Conservation (phyloP, 2,888 invertebrate genomes). For the Hydrotaea cyrtoneurina region DNA sequence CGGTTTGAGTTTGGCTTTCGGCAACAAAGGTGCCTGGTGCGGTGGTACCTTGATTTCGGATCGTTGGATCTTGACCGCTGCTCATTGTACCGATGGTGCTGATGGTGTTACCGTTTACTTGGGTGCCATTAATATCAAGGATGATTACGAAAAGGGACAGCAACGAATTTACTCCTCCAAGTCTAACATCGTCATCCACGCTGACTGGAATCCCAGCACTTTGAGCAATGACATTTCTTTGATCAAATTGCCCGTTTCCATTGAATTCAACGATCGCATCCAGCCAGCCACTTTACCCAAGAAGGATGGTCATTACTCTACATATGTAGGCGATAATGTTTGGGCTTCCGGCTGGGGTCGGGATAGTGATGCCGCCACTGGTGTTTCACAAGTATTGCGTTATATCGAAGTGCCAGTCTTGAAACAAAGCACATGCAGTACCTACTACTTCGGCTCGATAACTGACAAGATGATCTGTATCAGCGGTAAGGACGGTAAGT, state of each 20-base stretch:
- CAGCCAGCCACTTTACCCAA: conserved; percentile 70
- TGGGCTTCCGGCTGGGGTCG: conserved; percentile 73
- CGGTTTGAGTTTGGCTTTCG: conserved; percentile 72
- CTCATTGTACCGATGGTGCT: conserved; percentile 76
- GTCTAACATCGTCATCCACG: conserved; percentile 69
- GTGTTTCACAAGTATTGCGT: conserved; percentile 70
- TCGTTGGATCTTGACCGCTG: conserved; percentile 77
- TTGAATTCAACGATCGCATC: conserved; percentile 70
- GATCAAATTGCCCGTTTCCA: conserved; percentile 69
- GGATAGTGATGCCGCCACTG: conserved; percentile 68
- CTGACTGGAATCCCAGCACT: conserved; percentile 62
- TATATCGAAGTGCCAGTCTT: conserved; percentile 72
- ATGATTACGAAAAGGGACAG: conserved; percentile 67
- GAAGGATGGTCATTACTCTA: conserved; percentile 60
- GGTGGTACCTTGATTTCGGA: conserved; percentile 77
- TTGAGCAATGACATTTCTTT: conserved; percentile 74
- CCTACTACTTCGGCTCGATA: conserved; percentile 67
- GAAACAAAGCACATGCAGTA: conserved; percentile 68
- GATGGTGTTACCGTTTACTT: conserved; percentile 69
- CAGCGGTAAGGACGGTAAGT: conserved; percentile 75
- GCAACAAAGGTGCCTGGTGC: conserved; percentile 72
- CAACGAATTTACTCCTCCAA: conserved; percentile 66
- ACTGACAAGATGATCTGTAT: conserved; percentile 77
- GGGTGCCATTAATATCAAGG: conserved; percentile 69
- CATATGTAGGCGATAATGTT: conserved; percentile 69